These are phyloP conservation scores for Drosophila basisetae DNA, from an alignment of 2,888 invertebrate species.

Conservation along the genomic window DNA sequence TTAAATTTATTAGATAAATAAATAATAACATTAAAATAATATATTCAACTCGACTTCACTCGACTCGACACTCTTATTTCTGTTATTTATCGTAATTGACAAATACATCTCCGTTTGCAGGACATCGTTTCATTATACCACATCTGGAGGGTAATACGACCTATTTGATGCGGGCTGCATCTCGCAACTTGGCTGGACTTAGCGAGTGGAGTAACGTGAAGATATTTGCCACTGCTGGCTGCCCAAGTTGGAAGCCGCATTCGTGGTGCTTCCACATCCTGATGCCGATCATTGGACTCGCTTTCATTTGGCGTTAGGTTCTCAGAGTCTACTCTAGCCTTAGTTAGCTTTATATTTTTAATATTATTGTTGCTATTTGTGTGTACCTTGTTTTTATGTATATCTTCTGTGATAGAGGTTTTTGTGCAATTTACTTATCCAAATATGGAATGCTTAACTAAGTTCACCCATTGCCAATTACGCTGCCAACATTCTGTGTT, in stretches of 20 bases:
- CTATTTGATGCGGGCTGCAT: slow-evolving; percentile 87
- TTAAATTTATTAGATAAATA: too few species aligned
- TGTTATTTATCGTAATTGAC: neutral
- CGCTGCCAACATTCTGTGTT: slow-evolving; percentile 43
- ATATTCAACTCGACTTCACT: neutral
- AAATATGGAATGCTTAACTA: slow-evolving; percentile 33
- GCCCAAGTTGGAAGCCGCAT: slow-evolving; percentile 46
- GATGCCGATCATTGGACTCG: slow-evolving; percentile 29
- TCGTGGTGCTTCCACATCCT: slow-evolving; percentile 11
- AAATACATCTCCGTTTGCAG: slow-evolving; percentile 71
- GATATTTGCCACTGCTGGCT: slow-evolving; percentile 81
- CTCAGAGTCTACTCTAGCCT: slow-evolving; percentile 29
- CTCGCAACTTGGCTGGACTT: slow-evolving; percentile 87
- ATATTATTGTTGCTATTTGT: slow-evolving; percentile 51
- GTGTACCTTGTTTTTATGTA: slow-evolving; percentile 42
- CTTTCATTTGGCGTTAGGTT: slow-evolving; percentile 54
- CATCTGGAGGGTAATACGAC: slow-evolving; percentile 86
- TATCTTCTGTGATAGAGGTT: slow-evolving; percentile 76
- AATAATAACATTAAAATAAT: too few species aligned
- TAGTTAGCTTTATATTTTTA: slow-evolving; percentile 38
- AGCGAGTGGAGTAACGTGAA: slow-evolving; percentile 85
- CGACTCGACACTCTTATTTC: neutral
- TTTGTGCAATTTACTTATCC: slow-evolving; percentile 66
- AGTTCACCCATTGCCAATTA: slow-evolving; percentile 61
- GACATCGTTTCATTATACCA: slow-evolving; percentile 85